Conservation (phyloP, 2,888 invertebrate species). For the Balanococcus diminutus region DNA sequence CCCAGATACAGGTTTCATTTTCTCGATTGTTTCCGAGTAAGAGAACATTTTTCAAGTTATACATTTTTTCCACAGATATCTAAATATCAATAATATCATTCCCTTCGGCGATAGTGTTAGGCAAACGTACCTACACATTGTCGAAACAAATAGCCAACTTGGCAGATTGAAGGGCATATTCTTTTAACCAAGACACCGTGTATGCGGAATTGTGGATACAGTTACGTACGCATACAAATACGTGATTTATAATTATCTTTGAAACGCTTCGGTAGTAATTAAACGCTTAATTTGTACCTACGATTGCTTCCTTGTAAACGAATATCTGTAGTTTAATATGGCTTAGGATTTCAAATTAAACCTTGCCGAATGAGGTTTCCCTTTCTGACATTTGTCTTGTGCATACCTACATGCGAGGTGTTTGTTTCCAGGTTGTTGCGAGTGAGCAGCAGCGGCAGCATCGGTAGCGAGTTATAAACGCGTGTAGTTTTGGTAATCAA, state of each 20-base stretch:
- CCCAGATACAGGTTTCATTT: no score
- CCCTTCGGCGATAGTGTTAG: no score
- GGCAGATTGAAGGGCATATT: no score
- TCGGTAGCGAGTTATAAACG: not conserved
- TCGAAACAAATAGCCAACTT: no score
- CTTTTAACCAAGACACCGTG: no score
- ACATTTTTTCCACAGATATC: no score
- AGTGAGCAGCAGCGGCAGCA: no score
- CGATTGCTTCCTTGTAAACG: slow-evolving; percentile 1
- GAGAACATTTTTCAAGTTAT: no score
- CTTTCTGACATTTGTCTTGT: not conserved
- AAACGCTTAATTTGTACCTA: slow-evolving; percentile 6
- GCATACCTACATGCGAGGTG: not conserved
- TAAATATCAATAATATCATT: no score
- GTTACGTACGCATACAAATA: not conserved
- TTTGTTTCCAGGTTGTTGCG: not conserved
- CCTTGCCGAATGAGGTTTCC: slow-evolving; percentile 17
- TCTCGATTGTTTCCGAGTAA: no score
- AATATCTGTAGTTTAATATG: not conserved
- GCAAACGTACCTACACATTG: no score
- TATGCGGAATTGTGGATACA: no score
- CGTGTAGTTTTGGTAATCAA: slow-evolving; percentile 19
- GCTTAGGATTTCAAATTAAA: slow-evolving; percentile 29
- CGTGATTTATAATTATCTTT: not conserved
- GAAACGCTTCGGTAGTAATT: not conserved